Evolutionary conservation across 2,113 vertebrate genomes (phyloP).

Genomic region (Pavo muticus): DNA sequence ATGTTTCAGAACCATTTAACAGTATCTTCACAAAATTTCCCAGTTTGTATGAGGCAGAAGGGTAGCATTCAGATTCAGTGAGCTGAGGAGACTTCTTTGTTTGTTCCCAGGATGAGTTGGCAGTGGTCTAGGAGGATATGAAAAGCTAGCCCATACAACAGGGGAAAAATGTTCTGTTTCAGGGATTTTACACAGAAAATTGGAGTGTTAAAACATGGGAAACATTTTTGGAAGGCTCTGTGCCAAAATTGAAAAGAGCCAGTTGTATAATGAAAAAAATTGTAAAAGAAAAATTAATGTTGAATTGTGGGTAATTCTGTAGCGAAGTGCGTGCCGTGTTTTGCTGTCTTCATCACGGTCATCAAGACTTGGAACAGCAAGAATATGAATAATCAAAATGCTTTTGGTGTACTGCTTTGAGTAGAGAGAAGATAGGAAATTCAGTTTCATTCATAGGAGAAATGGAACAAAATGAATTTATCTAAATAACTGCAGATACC

Average conservation of each 20-base stretch:
- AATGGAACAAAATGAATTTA: neutral
- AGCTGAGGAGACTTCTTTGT: conserved; percentile 26
- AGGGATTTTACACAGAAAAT: neutral
- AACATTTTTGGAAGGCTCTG: neutral
- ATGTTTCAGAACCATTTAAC: neutral
- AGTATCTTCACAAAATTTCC: neutral
- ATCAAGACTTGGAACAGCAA: neutral
- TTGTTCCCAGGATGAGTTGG: neutral
- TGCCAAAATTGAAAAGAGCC: neutral
- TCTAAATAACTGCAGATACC: rapidly evolving
- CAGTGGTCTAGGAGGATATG: neutral
- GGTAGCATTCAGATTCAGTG: neutral
- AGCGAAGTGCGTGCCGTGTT: neutral
- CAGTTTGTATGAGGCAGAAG: neutral
- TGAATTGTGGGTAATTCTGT: neutral
- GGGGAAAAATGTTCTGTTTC: neutral
- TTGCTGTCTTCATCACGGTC: neutral
- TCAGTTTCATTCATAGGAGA: neutral
- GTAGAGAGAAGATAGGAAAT: neutral
- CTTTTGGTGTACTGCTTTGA: neutral
- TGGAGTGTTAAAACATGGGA: neutral
- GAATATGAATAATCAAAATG: rapidly evolving
- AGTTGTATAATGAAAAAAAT: neutral
- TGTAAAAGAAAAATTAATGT: neutral
- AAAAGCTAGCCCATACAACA: neutral